Evolutionary conservation across 53 echinoderm and acorn worm species (phyloP).

Genomic region (Patiria pectinifera): DNA sequence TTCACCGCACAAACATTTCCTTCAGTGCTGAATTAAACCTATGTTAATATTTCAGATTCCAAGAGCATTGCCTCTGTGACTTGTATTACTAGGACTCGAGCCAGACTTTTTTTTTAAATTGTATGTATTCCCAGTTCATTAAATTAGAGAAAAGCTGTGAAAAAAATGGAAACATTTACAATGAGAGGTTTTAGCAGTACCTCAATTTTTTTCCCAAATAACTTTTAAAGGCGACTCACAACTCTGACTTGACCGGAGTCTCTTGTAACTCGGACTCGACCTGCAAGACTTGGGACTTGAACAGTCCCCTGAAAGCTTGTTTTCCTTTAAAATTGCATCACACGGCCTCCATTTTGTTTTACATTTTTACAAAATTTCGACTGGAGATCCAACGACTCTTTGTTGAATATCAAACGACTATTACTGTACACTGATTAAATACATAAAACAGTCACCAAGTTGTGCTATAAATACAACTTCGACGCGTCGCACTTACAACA

Average conservation of each 20-base stretch:
- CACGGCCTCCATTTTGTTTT: no score
- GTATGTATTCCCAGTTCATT: neutral
- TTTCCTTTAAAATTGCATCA: no score
- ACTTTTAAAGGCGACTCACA: neutral
- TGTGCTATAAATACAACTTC: no score
- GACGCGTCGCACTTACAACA: no score
- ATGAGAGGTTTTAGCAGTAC: neutral
- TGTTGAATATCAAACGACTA: no score
- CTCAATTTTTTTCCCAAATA: neutral
- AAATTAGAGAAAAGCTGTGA: neutral
- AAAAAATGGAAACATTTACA: slow-evolving; percentile 9
- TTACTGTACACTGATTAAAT: no score
- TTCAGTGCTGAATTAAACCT: slow-evolving; percentile 2
- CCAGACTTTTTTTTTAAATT: no score
- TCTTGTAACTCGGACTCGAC: neutral
- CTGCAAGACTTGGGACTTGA: neutral
- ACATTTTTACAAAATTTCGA: no score
- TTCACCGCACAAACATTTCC: neutral
- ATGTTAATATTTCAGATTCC: neutral
- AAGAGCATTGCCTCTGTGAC: no score
- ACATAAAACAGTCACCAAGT: no score
- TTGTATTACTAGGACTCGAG: no score
- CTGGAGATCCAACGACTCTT: no score
- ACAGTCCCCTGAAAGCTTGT: neutral
- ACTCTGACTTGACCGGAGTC: neutral